Evolutionary conservation across 2,888 invertebrate species (phyloP).

Genomic region (Altica lythri): DNA sequence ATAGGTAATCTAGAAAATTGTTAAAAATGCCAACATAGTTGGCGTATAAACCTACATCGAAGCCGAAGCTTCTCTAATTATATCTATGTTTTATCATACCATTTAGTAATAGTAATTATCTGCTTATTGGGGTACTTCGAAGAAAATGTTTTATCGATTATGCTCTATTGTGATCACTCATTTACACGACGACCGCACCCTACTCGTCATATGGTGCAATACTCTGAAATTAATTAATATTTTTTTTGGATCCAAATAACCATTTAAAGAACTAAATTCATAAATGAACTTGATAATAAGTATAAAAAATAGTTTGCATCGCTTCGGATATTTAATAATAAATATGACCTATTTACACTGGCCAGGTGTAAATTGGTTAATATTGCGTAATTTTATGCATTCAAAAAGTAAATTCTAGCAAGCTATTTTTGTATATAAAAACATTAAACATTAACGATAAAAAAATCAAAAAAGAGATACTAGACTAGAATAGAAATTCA

Average conservation of each 20-base stretch:
- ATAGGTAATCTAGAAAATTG: constrained; percentile 31
- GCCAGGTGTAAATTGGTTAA: constrained; percentile 27
- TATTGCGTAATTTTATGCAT: neutral
- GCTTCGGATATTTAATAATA: too few relatives aligned
- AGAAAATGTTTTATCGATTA: constrained; percentile 10
- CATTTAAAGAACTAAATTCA: constrained; percentile 4
- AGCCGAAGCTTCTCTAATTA: constrained; percentile 26
- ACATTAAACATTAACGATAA: neutral
- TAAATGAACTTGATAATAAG: constrained; percentile 25
- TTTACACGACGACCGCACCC: constrained; percentile 27
- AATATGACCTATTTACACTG: constrained; percentile 24
- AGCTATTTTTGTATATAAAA: constrained; percentile 12
- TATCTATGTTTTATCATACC: constrained; percentile 22
- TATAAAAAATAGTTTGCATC: too few relatives aligned
- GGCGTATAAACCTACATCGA: constrained; percentile 19
- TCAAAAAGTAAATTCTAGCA: constrained; percentile 25
- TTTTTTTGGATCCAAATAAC: constrained; percentile 22
- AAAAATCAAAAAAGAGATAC: neutral
- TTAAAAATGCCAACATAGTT: constrained; percentile 24
- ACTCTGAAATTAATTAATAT: constrained; percentile 30
- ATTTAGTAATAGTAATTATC: constrained; percentile 11
- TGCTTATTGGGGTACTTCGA: constrained; percentile 11
- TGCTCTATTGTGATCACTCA: constrained; percentile 9
- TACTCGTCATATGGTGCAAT: constrained; percentile 26
- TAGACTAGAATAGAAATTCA: constrained; percentile 15